Evolutionary conservation across 2,888 invertebrate species (phyloP).

Genomic region (Galeruca laticollis): DNA sequence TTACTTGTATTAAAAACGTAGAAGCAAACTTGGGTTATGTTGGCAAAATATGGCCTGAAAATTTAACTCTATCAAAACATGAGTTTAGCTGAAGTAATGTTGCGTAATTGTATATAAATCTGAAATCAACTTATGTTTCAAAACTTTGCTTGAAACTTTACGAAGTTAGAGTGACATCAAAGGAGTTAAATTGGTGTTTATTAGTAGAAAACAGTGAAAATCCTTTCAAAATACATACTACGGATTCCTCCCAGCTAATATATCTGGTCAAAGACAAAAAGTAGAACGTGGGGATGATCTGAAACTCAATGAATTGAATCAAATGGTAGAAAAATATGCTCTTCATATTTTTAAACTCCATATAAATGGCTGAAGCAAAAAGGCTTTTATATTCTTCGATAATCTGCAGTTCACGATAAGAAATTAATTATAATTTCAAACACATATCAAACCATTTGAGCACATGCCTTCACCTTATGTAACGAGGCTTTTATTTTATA

Average conservation of each 20-base stretch:
- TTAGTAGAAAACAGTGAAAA: background rate
- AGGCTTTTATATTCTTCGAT: too few species aligned
- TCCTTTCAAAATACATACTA: background rate
- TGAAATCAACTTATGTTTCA: constrained; percentile 12
- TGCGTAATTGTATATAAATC: background rate
- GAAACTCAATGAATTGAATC: too few species aligned
- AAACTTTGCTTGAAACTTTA: background rate
- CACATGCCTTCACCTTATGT: too few species aligned
- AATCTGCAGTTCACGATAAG: too few species aligned
- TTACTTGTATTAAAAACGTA: background rate
- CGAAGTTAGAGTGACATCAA: constrained; percentile 8
- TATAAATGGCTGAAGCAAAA: too few species aligned
- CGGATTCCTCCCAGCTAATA: background rate
- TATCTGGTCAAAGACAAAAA: background rate
- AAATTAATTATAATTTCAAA: too few species aligned
- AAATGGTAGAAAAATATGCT: too few species aligned
- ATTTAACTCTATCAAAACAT: constrained; percentile 13
- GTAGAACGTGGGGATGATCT: background rate
- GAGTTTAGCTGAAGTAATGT: constrained; percentile 2
- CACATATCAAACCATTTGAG: too few species aligned
- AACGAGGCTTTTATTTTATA: too few species aligned
- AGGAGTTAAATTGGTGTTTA: constrained; percentile 12
- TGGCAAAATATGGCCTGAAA: constrained; percentile 2
- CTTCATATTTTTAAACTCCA: too few species aligned
- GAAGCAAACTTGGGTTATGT: background rate